These are phyloP conservation scores for Drosophila lacicola DNA, from an alignment of 2,888 invertebrate species.

Conservation along the genomic window DNA sequence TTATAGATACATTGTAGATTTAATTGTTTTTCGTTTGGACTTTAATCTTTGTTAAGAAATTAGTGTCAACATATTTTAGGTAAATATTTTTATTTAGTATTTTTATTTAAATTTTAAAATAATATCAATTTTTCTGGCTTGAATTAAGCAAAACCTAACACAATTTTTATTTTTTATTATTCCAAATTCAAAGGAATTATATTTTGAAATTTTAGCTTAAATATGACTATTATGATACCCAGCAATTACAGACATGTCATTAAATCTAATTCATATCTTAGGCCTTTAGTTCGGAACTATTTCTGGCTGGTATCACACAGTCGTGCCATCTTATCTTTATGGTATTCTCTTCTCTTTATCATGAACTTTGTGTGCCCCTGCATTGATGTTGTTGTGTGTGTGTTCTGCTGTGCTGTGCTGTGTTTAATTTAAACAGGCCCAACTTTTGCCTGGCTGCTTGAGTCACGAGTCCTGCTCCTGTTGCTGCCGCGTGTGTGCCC, in stretches of 20 bases:
- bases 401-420: slow-evolving; percentile 35
- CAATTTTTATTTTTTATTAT: neutral
- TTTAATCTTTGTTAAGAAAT: no score
- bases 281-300: neutral
- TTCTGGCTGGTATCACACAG: slow-evolving; percentile 6
- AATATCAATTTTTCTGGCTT: no score
- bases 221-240: neutral
- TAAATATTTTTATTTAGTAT: no score
- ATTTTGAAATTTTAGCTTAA: neutral
- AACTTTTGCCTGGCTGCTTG: slow-evolving; percentile 59
- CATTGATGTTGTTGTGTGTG: slow-evolving; percentile 28
- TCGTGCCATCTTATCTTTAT: neutral
- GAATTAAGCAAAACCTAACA: neutral
- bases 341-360: neutral
- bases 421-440: slow-evolving; percentile 53
- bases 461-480: slow-evolving; percentile 44
- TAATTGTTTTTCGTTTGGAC: no score
- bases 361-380: slow-evolving; percentile 13
- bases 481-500: neutral
- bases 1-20: no score
- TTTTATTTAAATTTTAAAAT: no score
- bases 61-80: no score
- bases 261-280: no score
- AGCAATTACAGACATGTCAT: no score
- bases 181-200: neutral